phyloP scores from a whole-genome alignment of 1,140 invertebrate genomes.

The Varroa destructor region DNA sequence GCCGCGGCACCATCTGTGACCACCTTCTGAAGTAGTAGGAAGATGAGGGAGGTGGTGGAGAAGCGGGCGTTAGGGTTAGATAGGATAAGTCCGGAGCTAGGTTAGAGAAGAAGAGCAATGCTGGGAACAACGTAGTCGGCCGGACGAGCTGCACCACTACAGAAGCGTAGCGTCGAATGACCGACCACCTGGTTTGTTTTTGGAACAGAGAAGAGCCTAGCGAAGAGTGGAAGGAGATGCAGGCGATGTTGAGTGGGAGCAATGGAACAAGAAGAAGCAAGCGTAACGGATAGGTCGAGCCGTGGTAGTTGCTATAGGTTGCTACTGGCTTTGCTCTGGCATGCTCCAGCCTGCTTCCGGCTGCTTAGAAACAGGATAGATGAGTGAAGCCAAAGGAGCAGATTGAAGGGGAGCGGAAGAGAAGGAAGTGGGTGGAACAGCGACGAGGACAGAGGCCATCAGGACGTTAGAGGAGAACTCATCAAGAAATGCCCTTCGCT shows the following conservation, averaged over 20 bases:
- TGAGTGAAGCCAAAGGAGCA: neutral
- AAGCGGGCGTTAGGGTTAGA: neutral
- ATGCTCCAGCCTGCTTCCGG: neutral
- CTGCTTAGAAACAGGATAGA: too few species aligned
- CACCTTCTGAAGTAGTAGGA: neutral
- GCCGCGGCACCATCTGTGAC: slow-evolving; percentile 26
- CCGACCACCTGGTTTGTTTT: slow-evolving; percentile 28
- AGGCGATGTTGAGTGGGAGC: too few species aligned
- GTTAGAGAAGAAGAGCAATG: neutral
- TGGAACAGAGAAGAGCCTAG: slow-evolving; percentile 4
- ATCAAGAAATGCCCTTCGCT: slow-evolving; percentile 4
- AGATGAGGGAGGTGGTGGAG: neutral
- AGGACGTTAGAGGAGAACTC: neutral
- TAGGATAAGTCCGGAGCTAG: neutral
- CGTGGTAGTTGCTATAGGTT: neutral
- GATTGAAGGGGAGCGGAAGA: neutral
- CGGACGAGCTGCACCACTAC: neutral
- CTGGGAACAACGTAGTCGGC: neutral
- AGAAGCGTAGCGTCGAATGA: neutral
- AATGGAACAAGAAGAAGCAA: neutral
- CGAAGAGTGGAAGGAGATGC: too few species aligned
- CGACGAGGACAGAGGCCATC: slow-evolving; percentile 12
- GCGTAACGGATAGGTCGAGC: slow-evolving; percentile 20
- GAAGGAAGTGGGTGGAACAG: neutral
- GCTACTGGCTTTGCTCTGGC: neutral